Base-by-base conservation (phyloP, 1,140 invertebrate genomes). In the Prorops nasuta region DNA sequence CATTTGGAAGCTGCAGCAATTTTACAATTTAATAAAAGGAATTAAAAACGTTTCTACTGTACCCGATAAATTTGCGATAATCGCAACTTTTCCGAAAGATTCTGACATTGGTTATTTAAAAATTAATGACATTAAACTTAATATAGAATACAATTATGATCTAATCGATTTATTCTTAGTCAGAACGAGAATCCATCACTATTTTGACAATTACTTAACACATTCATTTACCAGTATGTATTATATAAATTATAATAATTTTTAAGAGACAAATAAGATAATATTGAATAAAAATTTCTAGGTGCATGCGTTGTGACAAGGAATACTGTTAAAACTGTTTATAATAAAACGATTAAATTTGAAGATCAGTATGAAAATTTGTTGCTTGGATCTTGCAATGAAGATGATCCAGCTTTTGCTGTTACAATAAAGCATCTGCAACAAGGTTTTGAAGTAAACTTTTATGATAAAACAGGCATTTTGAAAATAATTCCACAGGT, bases 181-280 rank as follows among this genome's bases (percentile, higher is more conserved):
- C 12, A 57, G 71, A 49, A 76, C 67, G 14, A 63, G 74, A 58
- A 56, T 74, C 12, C 74, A 76, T 32, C 66, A 69, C 37, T 77
- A 71, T 37, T 65, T 68, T 48, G 73, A 75, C 24, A 64, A 56
- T 67, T 36, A 47, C 39, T 35, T 68, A 43, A 49, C 63, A 44
- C 37, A 56, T 31, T 54, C 69, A 17, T 67, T 75, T 36, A 64
- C 74, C 45, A 71, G 74, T 74, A 54, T 61, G 64, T 56, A 36
- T 49, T 38, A n/a, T 28, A 24, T 47, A 31, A 24, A n/a, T 36
- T 47, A 38, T 16, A 49, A n/a, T 20, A 12, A 36, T 14, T 3
- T 16, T 32, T 19, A 14, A 32, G 21, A 31, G n/a, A 15, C 36
- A 37, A n/a, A 14, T 15, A 16, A 34, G 34, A 32, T 44, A 32